A percentile compares a stretch with the other conserved stretches of the same genome.
Conservation (phyloP, 1,140 invertebrate genomes). For the Lepidotrigona ventralis region DNA sequence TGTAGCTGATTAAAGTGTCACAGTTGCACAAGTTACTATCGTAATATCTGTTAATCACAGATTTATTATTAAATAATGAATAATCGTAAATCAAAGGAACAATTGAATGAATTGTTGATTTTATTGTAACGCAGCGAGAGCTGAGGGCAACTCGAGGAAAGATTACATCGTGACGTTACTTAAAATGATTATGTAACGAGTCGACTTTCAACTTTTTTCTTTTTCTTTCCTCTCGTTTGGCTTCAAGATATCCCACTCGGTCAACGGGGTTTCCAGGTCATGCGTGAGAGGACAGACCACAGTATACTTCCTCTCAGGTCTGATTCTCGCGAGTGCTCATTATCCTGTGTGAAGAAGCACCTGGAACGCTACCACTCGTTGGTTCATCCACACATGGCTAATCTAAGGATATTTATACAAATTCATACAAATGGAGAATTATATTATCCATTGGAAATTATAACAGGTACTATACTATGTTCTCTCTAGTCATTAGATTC, state of each 20-base stretch:
- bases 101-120: neutral
- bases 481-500: neutral
- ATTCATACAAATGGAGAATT: too few species aligned
- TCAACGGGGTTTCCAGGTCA: conserved; percentile 55
- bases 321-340: conserved; percentile 7
- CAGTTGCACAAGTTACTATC: neutral
- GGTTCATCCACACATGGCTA: too few species aligned
- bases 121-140: neutral
- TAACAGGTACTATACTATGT: too few species aligned
- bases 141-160: neutral
- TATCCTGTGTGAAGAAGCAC: neutral
- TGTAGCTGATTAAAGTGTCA: neutral
- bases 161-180: conserved; percentile 48
- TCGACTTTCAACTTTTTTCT: conserved; percentile 52
- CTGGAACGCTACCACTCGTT: neutral
- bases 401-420: too few species aligned
- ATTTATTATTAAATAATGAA: too few species aligned
- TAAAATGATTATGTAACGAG: conserved; percentile 56
- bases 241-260: conserved; percentile 40
- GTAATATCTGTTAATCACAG: neutral
- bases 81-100: neutral
- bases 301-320: conserved; percentile 30
- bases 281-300: conserved; percentile 23
- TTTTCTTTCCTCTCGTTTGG: conserved; percentile 22
- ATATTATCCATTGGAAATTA: too few species aligned